Conservation (phyloP, 2,113 vertebrate genomes). For the Fulmarus glacialis region DNA sequence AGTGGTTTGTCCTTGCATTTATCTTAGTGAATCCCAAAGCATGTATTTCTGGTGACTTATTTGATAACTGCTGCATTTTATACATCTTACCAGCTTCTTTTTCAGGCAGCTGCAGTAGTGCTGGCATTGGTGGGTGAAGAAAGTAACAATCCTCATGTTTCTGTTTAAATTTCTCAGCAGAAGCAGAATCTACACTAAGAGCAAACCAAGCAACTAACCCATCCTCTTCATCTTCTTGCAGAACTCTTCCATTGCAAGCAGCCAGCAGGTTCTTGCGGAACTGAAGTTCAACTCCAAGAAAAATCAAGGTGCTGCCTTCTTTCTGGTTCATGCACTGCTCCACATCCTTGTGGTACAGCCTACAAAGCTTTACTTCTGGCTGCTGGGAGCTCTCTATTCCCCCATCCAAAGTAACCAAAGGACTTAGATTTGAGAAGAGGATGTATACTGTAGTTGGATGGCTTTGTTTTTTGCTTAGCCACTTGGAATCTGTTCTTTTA, state of each 20-base stretch:
- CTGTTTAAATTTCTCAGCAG: constrained; percentile 77
- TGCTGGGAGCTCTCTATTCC: constrained; percentile 51
- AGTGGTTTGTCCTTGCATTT: background rate
- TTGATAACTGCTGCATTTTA: background rate
- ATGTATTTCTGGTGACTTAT: background rate
- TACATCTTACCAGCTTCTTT: constrained; percentile 88
- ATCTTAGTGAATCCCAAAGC: background rate
- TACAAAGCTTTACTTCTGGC: constrained; percentile 78
- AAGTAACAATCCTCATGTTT: constrained; percentile 79
- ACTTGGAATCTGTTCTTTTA: constrained; percentile 82
- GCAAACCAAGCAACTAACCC: constrained; percentile 90
- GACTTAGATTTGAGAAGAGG: constrained; percentile 86
- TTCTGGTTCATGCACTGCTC: constrained; percentile 77
- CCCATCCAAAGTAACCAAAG: constrained; percentile 76
- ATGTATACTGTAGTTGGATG: constrained; percentile 82
- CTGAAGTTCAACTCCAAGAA: constrained; percentile 88
- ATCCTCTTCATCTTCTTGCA: constrained; percentile 54
- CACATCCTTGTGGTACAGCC: constrained; percentile 73
- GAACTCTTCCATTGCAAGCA: background rate
- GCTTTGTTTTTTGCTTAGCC: constrained; percentile 81
- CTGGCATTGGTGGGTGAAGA: constrained; percentile 82
- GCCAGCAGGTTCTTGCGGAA: background rate
- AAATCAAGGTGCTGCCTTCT: constrained; percentile 77
- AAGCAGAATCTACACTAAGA: constrained; percentile 74
- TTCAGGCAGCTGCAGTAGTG: constrained; percentile 84